Conservation (phyloP, 2,797 vertebrate genomes). For the Tangara arthus region DNA sequence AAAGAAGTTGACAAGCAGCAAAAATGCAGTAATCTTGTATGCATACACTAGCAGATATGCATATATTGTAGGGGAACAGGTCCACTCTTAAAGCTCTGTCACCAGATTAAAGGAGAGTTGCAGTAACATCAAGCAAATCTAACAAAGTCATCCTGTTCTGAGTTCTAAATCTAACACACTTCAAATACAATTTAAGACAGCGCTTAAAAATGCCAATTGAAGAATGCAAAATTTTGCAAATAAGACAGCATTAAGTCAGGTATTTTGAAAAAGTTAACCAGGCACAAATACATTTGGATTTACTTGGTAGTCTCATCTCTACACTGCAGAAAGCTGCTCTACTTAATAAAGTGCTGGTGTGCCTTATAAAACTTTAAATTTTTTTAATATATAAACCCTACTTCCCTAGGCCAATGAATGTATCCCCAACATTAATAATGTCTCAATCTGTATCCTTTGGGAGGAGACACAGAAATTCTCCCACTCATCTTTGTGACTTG, state of each 20-base stretch:
- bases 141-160: background rate
- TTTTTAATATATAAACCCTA: background rate
- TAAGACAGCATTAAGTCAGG: background rate
- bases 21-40: background rate
- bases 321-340: background rate
- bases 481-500: background rate
- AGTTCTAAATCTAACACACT: background rate
- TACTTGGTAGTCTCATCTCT: background rate
- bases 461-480: background rate
- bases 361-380: background rate
- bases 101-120: background rate
- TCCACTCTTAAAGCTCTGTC: background rate
- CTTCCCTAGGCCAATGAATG: background rate
- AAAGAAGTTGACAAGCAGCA: background rate
- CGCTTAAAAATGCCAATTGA: background rate
- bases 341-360: background rate
- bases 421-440: background rate
- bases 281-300: background rate
- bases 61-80: background rate
- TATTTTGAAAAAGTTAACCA: background rate
- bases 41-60: background rate
- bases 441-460: background rate
- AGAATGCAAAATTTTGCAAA: background rate
- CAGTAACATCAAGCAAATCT: background rate
- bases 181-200: background rate